These are phyloP conservation scores for Podarcis muralis DNA, from an alignment of 2,113 vertebrate species.

Conservation along the genomic window DNA sequence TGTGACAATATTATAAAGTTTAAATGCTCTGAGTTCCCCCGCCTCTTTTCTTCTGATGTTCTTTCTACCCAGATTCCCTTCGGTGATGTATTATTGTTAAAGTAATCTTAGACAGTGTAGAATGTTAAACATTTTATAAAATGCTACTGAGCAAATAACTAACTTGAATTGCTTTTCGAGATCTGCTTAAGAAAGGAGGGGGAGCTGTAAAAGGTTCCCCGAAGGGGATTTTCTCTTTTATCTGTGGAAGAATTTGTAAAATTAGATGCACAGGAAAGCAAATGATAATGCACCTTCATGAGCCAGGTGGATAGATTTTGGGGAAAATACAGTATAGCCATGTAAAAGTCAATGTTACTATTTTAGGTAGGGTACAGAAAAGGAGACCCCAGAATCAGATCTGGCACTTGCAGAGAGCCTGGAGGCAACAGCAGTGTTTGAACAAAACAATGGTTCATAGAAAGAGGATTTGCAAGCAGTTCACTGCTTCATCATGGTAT, in stretches of 20 bases:
- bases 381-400: not conserved
- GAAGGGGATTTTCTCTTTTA: not conserved
- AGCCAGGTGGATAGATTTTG: not conserved
- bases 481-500: not conserved
- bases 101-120: not conserved
- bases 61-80: not conserved
- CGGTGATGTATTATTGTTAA: not conserved
- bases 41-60: conserved; percentile 13
- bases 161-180: not conserved
- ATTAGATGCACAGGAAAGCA: not conserved
- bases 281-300: not conserved
- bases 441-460: not conserved
- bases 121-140: conserved; percentile 15
- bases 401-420: not conserved
- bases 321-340: not conserved
- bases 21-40: conserved; percentile 19
- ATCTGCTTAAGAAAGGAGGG: not conserved
- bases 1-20: conserved; percentile 35
- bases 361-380: not conserved
- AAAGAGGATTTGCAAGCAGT: not conserved
- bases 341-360: not conserved
- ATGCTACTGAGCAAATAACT: conserved; percentile 11
- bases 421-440: not conserved
- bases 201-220: not conserved
- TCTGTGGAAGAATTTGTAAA: not conserved